Evolutionary conservation across 2,797 vertebrate species (phyloP).

Genomic region (Varecia variegata): DNA sequence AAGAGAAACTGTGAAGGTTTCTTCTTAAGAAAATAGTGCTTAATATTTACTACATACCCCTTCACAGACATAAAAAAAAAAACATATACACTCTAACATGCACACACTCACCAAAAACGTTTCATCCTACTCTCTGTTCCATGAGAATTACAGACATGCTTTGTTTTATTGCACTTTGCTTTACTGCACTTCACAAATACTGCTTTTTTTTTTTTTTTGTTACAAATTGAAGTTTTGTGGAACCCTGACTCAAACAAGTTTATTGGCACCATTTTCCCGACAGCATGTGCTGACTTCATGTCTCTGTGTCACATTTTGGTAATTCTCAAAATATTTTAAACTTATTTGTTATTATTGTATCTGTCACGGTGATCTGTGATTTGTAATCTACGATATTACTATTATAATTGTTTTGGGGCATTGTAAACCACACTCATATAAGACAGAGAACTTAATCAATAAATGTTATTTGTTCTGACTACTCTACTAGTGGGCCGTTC

Average conservation of each 20-base stretch:
- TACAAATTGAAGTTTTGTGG: neutral
- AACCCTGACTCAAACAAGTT: neutral
- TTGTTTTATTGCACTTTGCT: neutral
- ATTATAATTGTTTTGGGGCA: neutral
- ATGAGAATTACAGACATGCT: neutral
- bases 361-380: neutral
- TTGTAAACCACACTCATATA: neutral
- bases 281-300: neutral
- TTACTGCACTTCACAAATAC: neutral
- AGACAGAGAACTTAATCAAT: neutral
- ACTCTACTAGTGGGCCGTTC: neutral
- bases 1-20: neutral
- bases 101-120: neutral
- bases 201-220: neutral
- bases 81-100: rapidly evolving
- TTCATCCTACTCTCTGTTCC: neutral
- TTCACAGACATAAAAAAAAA: neutral
- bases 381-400: neutral
- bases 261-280: neutral
- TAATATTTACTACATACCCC: neutral
- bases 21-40: neutral
- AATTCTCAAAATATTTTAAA: neutral
- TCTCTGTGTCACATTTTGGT: neutral
- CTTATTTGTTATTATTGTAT: neutral
- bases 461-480: neutral